Evolutionary conservation across 2,888 invertebrate species (phyloP).

Genomic region (Petrolisthes manimaculis): DNA sequence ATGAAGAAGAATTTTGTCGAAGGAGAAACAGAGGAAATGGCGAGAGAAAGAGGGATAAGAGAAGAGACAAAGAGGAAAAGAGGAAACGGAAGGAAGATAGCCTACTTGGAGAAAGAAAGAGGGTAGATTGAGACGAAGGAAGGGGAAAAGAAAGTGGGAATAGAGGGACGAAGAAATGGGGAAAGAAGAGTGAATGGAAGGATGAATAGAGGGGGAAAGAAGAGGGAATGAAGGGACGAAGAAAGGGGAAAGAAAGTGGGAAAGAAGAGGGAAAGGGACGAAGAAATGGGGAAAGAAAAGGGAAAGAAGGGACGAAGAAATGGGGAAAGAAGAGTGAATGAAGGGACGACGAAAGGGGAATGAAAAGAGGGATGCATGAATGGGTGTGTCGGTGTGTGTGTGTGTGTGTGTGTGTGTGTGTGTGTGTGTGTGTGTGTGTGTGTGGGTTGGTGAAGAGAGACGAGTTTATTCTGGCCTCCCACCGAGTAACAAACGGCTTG

Average conservation of each 20-base stretch:
- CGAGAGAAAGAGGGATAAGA: not conserved
- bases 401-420: conserved; percentile 9
- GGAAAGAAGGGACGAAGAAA: conserved; percentile 7
- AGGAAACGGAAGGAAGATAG: not conserved
- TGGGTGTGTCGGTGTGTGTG: not conserved
- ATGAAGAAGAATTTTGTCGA: not conserved
- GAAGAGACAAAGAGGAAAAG: not conserved
- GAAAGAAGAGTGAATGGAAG: not conserved
- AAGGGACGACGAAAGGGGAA: not conserved
- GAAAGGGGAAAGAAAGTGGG: conserved; percentile 1
- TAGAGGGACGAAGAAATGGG: not conserved
- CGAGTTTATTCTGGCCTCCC: too few relatives aligned
- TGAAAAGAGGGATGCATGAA: not conserved
- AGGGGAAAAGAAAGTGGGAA: not conserved
- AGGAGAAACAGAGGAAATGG: not conserved
- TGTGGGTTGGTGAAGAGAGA: not conserved
- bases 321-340: not conserved
- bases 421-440: conserved; percentile 7
- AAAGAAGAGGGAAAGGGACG: not conserved
- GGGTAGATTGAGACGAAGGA: not conserved
- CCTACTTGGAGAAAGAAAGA: not conserved
- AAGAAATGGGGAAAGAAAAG: conserved; percentile 4
- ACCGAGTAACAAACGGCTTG: too few relatives aligned
- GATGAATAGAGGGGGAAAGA: conserved; percentile 22
- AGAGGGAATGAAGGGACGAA: not conserved